phyloP scores from a whole-genome alignment of 2,888 invertebrate species.

The Gymnoscelis rufifasciata region DNA sequence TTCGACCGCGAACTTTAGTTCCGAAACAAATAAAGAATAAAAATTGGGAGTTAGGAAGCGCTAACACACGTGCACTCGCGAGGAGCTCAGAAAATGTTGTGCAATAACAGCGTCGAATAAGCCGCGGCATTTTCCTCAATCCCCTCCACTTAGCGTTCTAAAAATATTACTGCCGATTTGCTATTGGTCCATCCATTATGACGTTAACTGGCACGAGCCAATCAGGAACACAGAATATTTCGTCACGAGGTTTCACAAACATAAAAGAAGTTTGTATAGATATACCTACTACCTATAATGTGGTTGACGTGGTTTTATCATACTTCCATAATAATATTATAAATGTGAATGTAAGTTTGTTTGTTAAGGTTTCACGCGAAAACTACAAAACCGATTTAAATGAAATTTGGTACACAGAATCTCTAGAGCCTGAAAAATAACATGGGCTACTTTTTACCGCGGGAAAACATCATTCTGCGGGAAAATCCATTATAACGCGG shows the following conservation, averaged over 20 bases:
- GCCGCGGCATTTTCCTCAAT: constrained; percentile 59
- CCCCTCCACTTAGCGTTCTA: constrained; percentile 66
- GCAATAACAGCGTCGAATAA: constrained; percentile 52
- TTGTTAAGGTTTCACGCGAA: too few species aligned
- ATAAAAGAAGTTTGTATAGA: neutral
- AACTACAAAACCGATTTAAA: too few species aligned
- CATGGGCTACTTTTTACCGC: too few species aligned
- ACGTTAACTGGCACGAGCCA: constrained; percentile 59
- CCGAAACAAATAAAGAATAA: constrained; percentile 9
- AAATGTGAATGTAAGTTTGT: too few species aligned
- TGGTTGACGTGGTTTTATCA: too few species aligned
- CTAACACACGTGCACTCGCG: constrained; percentile 44
- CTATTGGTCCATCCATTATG: constrained; percentile 57
- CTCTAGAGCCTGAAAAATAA: too few species aligned
- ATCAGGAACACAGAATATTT: constrained; percentile 38
- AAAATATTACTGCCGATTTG: constrained; percentile 53
- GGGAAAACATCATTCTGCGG: too few species aligned
- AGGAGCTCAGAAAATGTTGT: constrained; percentile 63
- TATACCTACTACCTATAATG: too few species aligned
- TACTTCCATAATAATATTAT: too few species aligned
- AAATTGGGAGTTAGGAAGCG: neutral
- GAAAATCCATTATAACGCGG: too few species aligned
- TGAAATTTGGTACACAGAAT: too few species aligned
- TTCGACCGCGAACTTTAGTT: constrained; percentile 11
- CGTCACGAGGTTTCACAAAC: constrained; percentile 59